Conservation (phyloP, 1,140 invertebrate genomes). For the Euura saliciscinereae region DNA sequence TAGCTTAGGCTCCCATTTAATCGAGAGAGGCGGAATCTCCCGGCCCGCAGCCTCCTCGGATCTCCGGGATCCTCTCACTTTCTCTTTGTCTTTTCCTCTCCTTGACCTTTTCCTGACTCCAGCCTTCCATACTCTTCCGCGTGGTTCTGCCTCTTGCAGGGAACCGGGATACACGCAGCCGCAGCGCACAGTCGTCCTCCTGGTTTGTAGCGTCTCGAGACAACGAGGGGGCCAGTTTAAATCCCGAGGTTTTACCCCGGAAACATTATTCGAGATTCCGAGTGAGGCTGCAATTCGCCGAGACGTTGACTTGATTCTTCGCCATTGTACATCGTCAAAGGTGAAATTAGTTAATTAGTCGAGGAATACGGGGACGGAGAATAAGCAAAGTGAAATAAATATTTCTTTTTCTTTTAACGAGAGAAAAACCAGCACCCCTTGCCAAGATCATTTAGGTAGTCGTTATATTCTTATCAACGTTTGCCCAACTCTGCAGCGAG, state of each 20-base stretch:
- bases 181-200: too few relatives aligned
- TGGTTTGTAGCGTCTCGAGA: too few relatives aligned
- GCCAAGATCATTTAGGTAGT: neutral
- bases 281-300: neutral
- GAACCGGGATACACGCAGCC: too few relatives aligned
- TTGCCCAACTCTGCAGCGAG: neutral
- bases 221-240: too few relatives aligned
- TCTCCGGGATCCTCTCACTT: neutral
- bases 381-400: neutral
- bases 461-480: neutral
- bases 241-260: too few relatives aligned
- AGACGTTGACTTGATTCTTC: neutral
- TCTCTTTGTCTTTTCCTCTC: neutral
- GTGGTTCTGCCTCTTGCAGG: too few relatives aligned
- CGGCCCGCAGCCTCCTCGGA: neutral
- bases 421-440: neutral
- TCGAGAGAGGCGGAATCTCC: neutral
- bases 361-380: neutral
- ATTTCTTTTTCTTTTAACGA: neutral
- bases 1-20: neutral
- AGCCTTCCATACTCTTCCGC: too few relatives aligned
- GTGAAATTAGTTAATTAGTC: neutral
- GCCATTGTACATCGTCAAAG: neutral
- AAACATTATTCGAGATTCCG: too few relatives aligned
- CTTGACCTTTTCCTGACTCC: neutral